These are phyloP conservation scores for Phylloscopus trochilus DNA, from an alignment of 2,113 vertebrate species.

Conservation along the genomic window DNA sequence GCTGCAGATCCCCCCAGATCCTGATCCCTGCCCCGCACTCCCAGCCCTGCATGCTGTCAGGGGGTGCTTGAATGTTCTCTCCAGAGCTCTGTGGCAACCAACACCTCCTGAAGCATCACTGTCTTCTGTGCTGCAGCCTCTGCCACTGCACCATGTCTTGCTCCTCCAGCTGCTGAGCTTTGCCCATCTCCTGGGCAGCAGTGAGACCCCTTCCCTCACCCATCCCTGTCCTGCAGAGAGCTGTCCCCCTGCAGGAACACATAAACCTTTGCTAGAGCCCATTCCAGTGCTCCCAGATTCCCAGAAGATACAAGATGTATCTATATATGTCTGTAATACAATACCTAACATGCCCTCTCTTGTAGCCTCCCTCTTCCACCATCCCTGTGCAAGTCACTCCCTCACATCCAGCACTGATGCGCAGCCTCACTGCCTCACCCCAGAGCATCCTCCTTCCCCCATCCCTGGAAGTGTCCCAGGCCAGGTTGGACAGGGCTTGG, in stretches of 20 bases:
- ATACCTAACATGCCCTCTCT: background rate
- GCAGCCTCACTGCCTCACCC: background rate
- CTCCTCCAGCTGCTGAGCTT: background rate
- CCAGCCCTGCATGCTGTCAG: accelerated
- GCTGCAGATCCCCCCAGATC: accelerated
- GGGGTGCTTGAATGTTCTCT: background rate
- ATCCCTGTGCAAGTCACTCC: background rate
- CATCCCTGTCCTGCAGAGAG: background rate
- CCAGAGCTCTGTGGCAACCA: background rate
- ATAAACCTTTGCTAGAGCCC: background rate
- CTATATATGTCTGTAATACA: background rate
- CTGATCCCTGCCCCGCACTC: background rate
- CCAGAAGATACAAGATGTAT: accelerated
- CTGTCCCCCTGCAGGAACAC: background rate
- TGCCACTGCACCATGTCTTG: background rate
- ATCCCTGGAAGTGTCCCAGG: background rate
- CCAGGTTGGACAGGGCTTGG: background rate
- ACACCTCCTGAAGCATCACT: accelerated
- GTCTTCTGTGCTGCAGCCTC: background rate
- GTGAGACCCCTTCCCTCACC: background rate
- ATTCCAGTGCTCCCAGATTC: background rate
- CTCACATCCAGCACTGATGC: background rate
- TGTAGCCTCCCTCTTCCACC: background rate
- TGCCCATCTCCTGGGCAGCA: background rate
- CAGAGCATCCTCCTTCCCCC: background rate